Conservation (phyloP, 1,140 invertebrate genomes). For the Apis cerana region DNA sequence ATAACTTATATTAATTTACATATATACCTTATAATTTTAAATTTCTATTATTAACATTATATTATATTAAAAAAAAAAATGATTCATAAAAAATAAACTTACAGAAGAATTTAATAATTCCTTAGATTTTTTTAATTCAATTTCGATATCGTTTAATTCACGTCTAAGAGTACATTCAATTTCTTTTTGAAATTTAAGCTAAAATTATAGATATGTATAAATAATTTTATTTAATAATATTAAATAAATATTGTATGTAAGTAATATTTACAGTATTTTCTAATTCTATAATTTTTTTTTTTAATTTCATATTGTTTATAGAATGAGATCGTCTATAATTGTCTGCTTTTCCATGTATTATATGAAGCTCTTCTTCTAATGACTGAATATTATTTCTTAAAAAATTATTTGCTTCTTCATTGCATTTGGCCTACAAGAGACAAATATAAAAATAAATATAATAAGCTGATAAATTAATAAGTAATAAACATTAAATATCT, state of each 20-base stretch:
- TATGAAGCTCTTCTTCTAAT: slow-evolving; percentile 68
- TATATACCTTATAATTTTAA: neutral
- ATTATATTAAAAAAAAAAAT: neutral
- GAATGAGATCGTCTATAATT: slow-evolving; percentile 59
- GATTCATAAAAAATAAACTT: slow-evolving; percentile 49
- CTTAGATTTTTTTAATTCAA: slow-evolving; percentile 65
- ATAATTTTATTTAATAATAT: neutral
- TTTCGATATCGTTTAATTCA: slow-evolving; percentile 62
- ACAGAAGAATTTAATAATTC: slow-evolving; percentile 64
- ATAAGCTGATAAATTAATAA: neutral
- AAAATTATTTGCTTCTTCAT: slow-evolving; percentile 68
- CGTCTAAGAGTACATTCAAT: slow-evolving; percentile 64
- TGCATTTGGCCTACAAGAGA: slow-evolving; percentile 62
- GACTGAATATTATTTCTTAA: slow-evolving; percentile 66
- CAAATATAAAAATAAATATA: neutral
- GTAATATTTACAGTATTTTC: slow-evolving; percentile 69
- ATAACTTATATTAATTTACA: neutral
- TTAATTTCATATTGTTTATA: slow-evolving; percentile 63
- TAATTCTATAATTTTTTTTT: slow-evolving; percentile 69
- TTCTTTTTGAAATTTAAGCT: slow-evolving; percentile 69
- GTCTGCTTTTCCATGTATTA: slow-evolving; percentile 61
- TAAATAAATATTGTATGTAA: neutral
- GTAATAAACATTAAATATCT: neutral
- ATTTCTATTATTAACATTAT: neutral
- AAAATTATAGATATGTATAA: slow-evolving; percentile 34